Evolutionary conservation across 2,797 vertebrate genomes (phyloP), one percentile per base, ranked within the genome.

Genomic region (Dendrocincla fuliginosa): DNA sequence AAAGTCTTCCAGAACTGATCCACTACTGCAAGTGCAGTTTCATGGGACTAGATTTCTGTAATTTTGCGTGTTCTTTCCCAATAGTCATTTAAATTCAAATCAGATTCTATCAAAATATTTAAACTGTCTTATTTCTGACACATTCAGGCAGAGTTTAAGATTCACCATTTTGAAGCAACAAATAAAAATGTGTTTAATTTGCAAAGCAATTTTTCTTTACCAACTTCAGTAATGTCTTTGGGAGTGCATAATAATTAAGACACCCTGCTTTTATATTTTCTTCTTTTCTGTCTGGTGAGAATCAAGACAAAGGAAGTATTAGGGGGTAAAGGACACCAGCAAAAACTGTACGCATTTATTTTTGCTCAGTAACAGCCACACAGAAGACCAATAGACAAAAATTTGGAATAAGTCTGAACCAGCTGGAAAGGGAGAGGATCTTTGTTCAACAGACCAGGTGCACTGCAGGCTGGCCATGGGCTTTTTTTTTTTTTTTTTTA

Each of bases 391-490:
- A 73, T 1, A 89, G 41, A 87, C 18, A 85, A 57, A 89, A 87
- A 65, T 49, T 76, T 93, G 84, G 78, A 94, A 11, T 74, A 67
- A 84, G 19, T 50, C 44, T 89, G 64, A 90, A 84, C 16, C 78
- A 96, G 68, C 61, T 93, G 90, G 87, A 92, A 77, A 89, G 23
- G 22, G 68, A 84, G 15, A 42, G 27, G 42, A 61, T 33, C 37
- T 90, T 85, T 89, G 19, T 56, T 93, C 32, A 77, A 30, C 5
- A 74, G 42, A 4, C 94, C 93, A 96, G 90, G 90, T 96, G 89
- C 73, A 65, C 5, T 50, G 32, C 50, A 80, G 69, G n/a, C 42
- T 77, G 65, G 13, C 52, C 65, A 22, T 37, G 18, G 46, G 42
- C 13, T 42, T 35, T 53, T 20, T 67, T 49, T 41, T 18, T 73